Evolutionary conservation across 92 coral and sea anemone species (phyloP).

Genomic region (Metridium senile): DNA sequence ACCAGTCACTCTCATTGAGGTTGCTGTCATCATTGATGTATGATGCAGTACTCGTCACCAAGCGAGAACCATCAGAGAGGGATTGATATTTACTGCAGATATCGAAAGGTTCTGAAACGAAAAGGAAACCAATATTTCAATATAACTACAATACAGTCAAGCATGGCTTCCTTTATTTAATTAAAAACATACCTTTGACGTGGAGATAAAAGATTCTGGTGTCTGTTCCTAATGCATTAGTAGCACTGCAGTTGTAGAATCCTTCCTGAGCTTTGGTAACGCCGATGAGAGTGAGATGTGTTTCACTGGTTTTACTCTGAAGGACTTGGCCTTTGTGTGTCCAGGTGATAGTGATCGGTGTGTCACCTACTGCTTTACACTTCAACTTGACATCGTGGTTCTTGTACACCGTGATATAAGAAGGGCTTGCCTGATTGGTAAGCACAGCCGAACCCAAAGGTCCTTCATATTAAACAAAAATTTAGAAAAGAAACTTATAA

Average conservation of each 20-base stretch:
- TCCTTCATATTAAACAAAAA: not conserved
- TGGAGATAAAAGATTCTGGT: conserved; percentile 4
- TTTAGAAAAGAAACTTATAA: too few relatives aligned
- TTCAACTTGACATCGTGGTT: conserved; percentile 32
- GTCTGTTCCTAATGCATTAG: not conserved
- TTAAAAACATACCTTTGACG: conserved; percentile 4
- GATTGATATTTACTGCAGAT: conserved; percentile 13
- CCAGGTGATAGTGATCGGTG: conserved; percentile 41
- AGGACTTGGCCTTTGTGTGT: conserved; percentile 30
- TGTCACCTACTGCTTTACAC: conserved; percentile 40
- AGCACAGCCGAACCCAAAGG: conserved; percentile 16
- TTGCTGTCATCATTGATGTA: conserved; percentile 20
- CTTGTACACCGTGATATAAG: conserved; percentile 24
- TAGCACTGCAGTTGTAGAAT: conserved; percentile 7
- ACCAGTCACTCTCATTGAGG: conserved; percentile 21
- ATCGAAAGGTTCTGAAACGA: conserved; percentile 6
- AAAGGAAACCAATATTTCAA: not conserved
- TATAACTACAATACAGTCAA: not conserved
- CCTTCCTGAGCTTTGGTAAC: conserved; percentile 16
- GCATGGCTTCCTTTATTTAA: not conserved
- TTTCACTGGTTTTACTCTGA: conserved; percentile 37
- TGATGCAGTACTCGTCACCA: not conserved
- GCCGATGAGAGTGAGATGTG: conserved; percentile 22
- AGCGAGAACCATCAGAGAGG: conserved; percentile 13
- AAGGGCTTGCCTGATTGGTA: conserved; percentile 1